A percentile compares a stretch with the other conserved stretches of the same genome.
Conservation (phyloP, 1,140 invertebrate genomes). For the Sycophaga agraensis region DNA sequence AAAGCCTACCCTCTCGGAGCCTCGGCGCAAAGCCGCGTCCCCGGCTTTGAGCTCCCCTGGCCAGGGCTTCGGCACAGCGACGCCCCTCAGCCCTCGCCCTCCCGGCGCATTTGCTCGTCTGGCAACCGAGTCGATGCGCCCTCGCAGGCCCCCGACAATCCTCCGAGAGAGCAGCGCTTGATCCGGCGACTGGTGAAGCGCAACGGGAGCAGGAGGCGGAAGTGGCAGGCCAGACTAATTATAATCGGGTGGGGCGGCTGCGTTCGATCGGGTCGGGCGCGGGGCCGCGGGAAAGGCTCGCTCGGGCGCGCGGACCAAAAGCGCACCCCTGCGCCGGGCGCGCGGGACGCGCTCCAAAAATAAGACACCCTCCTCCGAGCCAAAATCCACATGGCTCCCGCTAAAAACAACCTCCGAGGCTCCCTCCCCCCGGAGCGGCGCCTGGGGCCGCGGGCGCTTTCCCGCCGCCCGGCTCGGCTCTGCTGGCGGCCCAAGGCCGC, state of each 20-base stretch:
- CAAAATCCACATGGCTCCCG: conserved; percentile 26
- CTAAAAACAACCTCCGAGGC: conserved; percentile 18
- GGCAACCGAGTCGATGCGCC: too few relatives aligned
- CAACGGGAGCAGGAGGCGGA: background rate
- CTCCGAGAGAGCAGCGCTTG: too few relatives aligned
- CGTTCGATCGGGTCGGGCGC: too few relatives aligned
- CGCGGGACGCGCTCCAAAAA: conserved; percentile 15
- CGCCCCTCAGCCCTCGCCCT: too few relatives aligned
- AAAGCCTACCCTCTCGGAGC: too few relatives aligned
- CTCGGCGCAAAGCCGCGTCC: background rate
- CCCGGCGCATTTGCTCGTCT: too few relatives aligned
- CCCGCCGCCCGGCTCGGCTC: background rate
- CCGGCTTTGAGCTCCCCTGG: too few relatives aligned
- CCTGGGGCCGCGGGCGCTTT: too few relatives aligned
- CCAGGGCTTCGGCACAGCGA: too few relatives aligned
- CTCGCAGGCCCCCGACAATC: too few relatives aligned
- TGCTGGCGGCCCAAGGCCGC: background rate
- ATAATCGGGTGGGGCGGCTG: background rate
- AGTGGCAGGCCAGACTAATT: background rate
- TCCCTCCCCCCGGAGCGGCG: background rate
- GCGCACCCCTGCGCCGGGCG: conserved; percentile 12
- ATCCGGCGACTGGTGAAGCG: too few relatives aligned
- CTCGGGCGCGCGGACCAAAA: conserved; percentile 2
- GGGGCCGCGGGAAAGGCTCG: too few relatives aligned
- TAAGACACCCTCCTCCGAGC: conserved; percentile 23